Base-by-base conservation (phyloP, 2,797 vertebrate genomes). In the Phataginus tricuspis region DNA sequence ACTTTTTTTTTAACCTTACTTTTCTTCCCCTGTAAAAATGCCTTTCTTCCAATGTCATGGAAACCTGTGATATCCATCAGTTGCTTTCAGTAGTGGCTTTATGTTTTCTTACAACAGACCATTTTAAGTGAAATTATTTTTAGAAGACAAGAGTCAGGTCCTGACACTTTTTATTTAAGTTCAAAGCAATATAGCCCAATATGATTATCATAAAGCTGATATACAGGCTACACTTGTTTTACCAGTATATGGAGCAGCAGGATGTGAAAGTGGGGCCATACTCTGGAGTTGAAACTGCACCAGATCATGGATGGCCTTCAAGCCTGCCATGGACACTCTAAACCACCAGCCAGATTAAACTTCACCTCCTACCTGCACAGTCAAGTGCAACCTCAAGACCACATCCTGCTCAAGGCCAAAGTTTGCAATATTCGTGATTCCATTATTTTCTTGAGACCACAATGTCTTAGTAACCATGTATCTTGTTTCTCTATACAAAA, bases 91-190 rank as follows among this genome's bases (percentile, higher is more conserved):
- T 59, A 53, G 19, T 79, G 45, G 37, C 61, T 95, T 90, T 91
- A 61, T 61, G 25, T 31, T 75, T 86, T 93, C 57, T 37, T 74
- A 4, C 69, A 78, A 74, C 15, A 80, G 19, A 88, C 51, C 15
- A 61, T 79, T 95, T 31, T 27, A 86, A 85, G 42, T 64, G n/a
- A 79, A 86, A 37, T 79, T 75, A 82, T 71, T 75, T 96, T 94
- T 75, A 57, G 42, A 45, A 96, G 79, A 64, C 3, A 78, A 77
- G 21, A 84, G 7, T 91, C 53, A 82, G 9, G n/a, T 96, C 42
- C 23, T 37, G 13, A 66, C 63, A 96, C 34, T 77, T 80, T 72
- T 59, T 49, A 74, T 72, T 85, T 78, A 74, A 83, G 45, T 77
- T 91, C 82, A 96, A 89, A 91, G 27, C 23, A 90, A 57, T 16